Evolutionary conservation across 2,888 invertebrate species (phyloP), one percentile per base, ranked within the genome.

Genomic region (Lasioglossum oenotherae): DNA sequence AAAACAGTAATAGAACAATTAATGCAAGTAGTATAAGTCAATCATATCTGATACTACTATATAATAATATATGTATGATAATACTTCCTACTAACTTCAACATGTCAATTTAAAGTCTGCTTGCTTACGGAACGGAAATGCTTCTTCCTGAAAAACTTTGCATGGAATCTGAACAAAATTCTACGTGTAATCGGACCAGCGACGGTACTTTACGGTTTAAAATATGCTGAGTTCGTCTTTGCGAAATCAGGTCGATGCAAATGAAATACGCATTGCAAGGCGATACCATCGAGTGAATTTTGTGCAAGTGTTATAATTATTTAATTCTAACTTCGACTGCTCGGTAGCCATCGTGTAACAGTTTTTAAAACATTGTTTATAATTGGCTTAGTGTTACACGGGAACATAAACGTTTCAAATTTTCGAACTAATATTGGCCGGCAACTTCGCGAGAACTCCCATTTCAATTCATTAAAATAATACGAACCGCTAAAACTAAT

Each of bases 401-500:
- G 5, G 1, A 4, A n/a, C n/a, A 14, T 14, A 6, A 41, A 41
- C n/a, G 71, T 41, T 41, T 23, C n/a, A 41, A 71, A 71, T 71
- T 41, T n/a, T n/a, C 38, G 71, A 71, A 38, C 69, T 38, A 69
- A 38, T 69, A 38, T 69, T 8, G 23, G 69, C 10, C n/a, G n/a
- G n/a, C n/a, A 41, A 71, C n/a, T 41, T 14, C 12, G 41, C 5
- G 6, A 16, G 44, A 72, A 27, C 72, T 72, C 0, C 46, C 73
- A 31, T 49, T 73, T 31, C 31, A 46, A 73, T 73, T 31, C 73
- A 31, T 73, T 46, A 46, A 46, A 73, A 73, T 73, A 73, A 73
- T 73, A 73, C 46, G 31, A 35, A 49, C 44, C 31, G 31, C 19
- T 44, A 31, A 46, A 73, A 49, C 46, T 73, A 73, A 73, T 73